Base-by-base conservation (phyloP, 37 sponge, comb jelly and placozoan species). In the Hormiphora californensis region DNA sequence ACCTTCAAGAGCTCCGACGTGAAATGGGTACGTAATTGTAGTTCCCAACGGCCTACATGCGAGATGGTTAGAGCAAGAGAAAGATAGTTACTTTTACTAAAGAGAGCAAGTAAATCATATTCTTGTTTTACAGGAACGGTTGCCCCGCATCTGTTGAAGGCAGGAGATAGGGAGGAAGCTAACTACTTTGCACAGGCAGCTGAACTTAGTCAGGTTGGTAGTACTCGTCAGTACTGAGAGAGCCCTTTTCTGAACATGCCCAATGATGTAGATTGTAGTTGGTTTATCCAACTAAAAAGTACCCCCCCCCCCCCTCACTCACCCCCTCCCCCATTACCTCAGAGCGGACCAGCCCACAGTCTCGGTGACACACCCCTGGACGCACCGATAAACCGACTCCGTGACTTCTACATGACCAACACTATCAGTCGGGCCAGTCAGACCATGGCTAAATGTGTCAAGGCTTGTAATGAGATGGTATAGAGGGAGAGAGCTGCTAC, bases 341-440 rank as follows among this genome's bases (percentile, higher is more conserved):
- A 25, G 68, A 67, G 40, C 34, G 41, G 8, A 22, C 57, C 12
- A 39, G n/a, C 85, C 12, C 54, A 39, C 59, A 39, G 23, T 11
- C 49, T 87, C 35, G 7, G 55, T 4, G 33, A 35, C 0, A 69
- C 32, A 0, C 90, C 93, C 0, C 73, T 95, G 30, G 3, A 28
- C 3, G 90, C 92, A 3, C 65, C 69, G 3, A 87, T 89, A 54
- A 54, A 69, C 55, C 41, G 46, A 0, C 93, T 96, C 61, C 85
- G 87, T 9, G 89, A 96, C 40, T 96, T 94, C 89, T 96, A 96
- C 86, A 94, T 96, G 94, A 96, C 97, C 28, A 94, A 96, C 87
- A n/a, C 89, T 44, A 96, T 96, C 89, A 92, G 94, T 54, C 32
- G 97, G 36, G 89, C 97, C 0, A 94, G 94, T 11, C 90, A 53